phyloP scores from a whole-genome alignment of 2,113 vertebrate genomes.

The Xiphorhynchus elegans region DNA sequence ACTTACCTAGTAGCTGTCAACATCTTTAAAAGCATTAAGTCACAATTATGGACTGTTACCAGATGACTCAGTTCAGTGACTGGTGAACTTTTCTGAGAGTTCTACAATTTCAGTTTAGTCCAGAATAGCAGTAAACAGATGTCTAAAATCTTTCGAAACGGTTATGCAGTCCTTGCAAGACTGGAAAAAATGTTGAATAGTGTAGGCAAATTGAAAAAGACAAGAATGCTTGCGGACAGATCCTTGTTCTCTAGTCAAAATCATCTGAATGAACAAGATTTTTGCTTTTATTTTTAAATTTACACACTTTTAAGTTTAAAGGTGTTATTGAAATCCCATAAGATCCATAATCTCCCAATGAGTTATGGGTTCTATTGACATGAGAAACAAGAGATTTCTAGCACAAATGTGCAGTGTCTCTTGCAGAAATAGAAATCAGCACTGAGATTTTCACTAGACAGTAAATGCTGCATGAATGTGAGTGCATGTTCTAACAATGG shows the following conservation, averaged over 20 bases:
- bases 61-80: neutral
- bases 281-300: neutral
- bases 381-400: neutral
- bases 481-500: neutral
- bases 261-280: neutral
- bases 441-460: neutral
- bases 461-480: accelerated
- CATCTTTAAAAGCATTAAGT: neutral
- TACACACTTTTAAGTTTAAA: neutral
- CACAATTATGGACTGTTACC: neutral
- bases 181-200: neutral
- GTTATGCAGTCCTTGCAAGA: neutral
- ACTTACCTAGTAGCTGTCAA: neutral
- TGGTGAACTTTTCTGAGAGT: neutral
- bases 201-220: neutral
- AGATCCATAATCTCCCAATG: neutral
- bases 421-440: neutral
- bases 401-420: neutral
- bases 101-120: neutral
- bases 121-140: neutral
- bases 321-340: neutral
- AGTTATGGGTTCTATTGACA: neutral
- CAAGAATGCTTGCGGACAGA: neutral
- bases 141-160: accelerated
- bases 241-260: neutral